Base-by-base conservation (phyloP, 53 echinoderm and acorn worm genomes). In the Astropecten irregularis region DNA sequence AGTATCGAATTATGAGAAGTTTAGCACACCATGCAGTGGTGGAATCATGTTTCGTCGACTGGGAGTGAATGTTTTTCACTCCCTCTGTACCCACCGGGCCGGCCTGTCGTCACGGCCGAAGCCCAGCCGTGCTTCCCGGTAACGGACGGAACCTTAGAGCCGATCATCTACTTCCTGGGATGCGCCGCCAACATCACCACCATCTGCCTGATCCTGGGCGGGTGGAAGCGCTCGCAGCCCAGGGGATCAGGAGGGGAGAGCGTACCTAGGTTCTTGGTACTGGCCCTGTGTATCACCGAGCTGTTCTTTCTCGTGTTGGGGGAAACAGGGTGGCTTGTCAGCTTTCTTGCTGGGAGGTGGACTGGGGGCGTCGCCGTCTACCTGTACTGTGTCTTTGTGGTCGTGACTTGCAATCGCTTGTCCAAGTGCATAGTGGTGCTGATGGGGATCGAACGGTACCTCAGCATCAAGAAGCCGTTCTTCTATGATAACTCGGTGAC, bases 401-500 rank as follows among this genome's bases (percentile, higher is more conserved):
- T 87, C 23, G 82, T 86, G 8, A 69, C 87, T 29, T 93, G 92
- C 49, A 73, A 85, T 11, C 65, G 92, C 28, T 59, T 97, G 2
- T 97, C 99, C 0, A 87, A 90, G 23, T 90, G 84, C 68, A 82
- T 94, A 14, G 92, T 94, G n/a, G 92, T 97, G 20, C 49, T 90
- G 28, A 94, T 92, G 94, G 92, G 99, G 3, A 88, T 94, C 16
- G 99, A 97, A 40, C 85, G 99, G 19, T 97, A 92, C 76, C 82
- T 97, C 15, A 91, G 94, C 35, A 90, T 97, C 56, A 85, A 89
- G 48, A 90, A 83, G 76, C 94, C 99, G 0, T 97, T 97, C 83
- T 92, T 94, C 38, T 94, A 97, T 49, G 99, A 97, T 25, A 87
- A 94, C 50, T 66, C 68, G 32, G 84, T 92, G 10, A 94, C 94